phyloP scores from a whole-genome alignment of 2,888 invertebrate genomes.

The Lasioglossum zephyrum region DNA sequence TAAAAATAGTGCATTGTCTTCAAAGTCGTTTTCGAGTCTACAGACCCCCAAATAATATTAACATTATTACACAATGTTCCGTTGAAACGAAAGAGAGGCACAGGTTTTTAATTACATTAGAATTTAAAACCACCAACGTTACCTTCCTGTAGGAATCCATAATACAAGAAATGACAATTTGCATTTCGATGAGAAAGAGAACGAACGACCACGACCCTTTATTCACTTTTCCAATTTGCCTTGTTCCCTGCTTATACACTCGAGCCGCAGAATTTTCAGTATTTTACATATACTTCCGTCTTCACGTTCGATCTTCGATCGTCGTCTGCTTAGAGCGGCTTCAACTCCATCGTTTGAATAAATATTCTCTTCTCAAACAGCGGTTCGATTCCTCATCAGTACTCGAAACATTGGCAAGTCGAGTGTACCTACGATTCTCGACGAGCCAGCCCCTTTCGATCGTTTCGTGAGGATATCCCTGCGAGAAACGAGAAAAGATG shows the following conservation, averaged over 20 bases:
- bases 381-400: slow-evolving; percentile 21
- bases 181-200: slow-evolving; percentile 4
- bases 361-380: slow-evolving; percentile 2
- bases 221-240: slow-evolving; percentile 15
- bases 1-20: neutral
- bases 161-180: neutral
- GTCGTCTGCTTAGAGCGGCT: slow-evolving; percentile 8
- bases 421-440: slow-evolving; percentile 26
- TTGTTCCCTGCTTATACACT: neutral
- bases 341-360: neutral
- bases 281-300: slow-evolving; percentile 4
- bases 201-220: neutral
- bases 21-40: neutral
- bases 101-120: neutral
- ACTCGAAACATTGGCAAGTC: slow-evolving; percentile 24
- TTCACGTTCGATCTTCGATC: neutral
- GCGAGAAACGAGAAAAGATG: neutral
- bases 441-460: slow-evolving; percentile 38
- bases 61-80: neutral
- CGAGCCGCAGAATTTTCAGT: neutral
- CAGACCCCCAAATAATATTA: neutral
- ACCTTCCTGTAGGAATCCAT: neutral
- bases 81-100: neutral
- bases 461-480: slow-evolving; percentile 6
- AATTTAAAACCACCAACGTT: neutral